A percentile compares a stretch with the other conserved stretches of the same genome.
Conservation (phyloP, 2,113 vertebrate genomes). For the Theristicus caerulescens region DNA sequence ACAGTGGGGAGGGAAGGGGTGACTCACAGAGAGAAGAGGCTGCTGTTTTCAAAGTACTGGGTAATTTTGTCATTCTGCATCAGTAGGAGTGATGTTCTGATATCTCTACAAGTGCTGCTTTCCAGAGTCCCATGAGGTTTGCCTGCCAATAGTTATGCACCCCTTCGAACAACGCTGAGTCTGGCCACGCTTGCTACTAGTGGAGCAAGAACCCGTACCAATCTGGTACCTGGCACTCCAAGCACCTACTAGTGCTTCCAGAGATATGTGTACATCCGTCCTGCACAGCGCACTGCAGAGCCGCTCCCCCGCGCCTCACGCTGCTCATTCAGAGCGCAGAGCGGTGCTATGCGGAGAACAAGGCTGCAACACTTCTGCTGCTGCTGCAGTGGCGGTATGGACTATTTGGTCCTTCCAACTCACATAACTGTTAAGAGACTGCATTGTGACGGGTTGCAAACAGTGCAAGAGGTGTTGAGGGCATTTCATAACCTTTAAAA, state of each 20-base stretch:
- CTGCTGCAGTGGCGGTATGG: neutral
- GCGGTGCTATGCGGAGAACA: neutral
- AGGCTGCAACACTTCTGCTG: neutral
- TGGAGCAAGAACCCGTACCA: neutral
- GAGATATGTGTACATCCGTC: neutral
- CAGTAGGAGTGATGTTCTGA: neutral
- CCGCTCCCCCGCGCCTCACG: rapidly evolving
- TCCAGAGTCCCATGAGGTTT: neutral
- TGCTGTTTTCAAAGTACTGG: neutral
- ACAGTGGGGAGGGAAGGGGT: neutral
- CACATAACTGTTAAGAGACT: rapidly evolving
- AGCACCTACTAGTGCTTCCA: neutral
- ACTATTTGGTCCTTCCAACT: neutral
- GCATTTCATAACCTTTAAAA: neutral
- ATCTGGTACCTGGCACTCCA: neutral
- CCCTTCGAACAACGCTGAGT: neutral
- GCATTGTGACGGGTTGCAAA: neutral
- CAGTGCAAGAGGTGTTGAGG: neutral
- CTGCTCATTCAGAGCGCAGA: neutral
- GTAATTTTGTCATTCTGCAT: neutral
- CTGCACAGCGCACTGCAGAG: rapidly evolving
- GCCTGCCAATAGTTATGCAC: neutral
- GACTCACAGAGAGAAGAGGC: slow-evolving; percentile 5
- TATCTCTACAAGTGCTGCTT: neutral
- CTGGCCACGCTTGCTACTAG: neutral